Evolutionary conservation across 92 coral and sea anemone species (phyloP).

Genomic region (Zoanthus gigantus): DNA sequence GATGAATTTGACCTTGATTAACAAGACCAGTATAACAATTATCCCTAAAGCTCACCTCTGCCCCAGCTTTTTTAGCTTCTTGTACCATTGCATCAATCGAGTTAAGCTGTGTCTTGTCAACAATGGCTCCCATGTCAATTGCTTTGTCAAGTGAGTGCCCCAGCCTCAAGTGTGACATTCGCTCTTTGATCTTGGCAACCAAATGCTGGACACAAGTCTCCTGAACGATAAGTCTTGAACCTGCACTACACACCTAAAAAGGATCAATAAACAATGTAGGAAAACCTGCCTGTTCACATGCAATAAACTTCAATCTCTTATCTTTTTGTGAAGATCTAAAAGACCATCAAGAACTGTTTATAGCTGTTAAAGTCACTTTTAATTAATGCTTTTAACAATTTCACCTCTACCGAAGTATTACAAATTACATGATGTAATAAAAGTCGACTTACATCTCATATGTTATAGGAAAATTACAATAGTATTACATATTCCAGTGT

Average conservation of each 20-base stretch:
- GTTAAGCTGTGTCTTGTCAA: slow-evolving; percentile 88
- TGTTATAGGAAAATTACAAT: no score
- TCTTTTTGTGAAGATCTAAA: not conserved
- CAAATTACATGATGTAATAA: no score
- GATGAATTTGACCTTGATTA: no score
- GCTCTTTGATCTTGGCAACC: slow-evolving; percentile 90
- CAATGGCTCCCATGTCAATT: slow-evolving; percentile 97
- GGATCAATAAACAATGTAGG: not conserved
- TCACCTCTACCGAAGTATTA: no score
- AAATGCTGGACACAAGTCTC: slow-evolving; percentile 91
- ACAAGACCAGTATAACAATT: no score
- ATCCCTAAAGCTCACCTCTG: slow-evolving; percentile 64
- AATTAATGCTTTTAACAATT: no score
- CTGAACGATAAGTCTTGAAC: slow-evolving; percentile 94
- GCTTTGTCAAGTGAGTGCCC: slow-evolving; percentile 95
- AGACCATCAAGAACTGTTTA: not conserved
- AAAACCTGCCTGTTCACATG: no score
- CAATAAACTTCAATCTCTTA: not conserved
- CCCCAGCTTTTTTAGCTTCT: slow-evolving; percentile 93
- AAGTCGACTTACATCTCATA: no score
- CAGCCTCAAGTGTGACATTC: slow-evolving; percentile 91
- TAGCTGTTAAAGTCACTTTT: not conserved
- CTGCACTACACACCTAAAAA: slow-evolving; percentile 95
- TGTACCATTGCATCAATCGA: slow-evolving; percentile 87
- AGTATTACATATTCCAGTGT: no score